Percentiles rank a stretch among this genome's conserved stretches.
These are phyloP conservation scores for Leucozona laternaria DNA, from an alignment of 2,888 invertebrate species.

Conservation along the genomic window DNA sequence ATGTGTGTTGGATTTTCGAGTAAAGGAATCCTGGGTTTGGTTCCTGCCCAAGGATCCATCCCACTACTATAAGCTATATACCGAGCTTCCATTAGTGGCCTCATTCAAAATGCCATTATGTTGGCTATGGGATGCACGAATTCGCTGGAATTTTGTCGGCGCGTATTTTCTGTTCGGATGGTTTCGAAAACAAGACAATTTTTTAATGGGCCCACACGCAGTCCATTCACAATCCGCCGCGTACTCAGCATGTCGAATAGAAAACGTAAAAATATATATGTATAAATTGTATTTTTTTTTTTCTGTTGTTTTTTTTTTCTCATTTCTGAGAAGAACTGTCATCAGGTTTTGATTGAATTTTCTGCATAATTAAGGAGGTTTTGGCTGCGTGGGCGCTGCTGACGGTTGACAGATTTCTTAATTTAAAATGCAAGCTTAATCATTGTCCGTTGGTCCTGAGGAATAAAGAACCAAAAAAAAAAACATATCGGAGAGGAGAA, in stretches of 20 bases:
- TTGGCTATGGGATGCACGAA: conserved; percentile 30
- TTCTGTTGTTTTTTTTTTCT: not conserved
- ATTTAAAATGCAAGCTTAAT: conserved; percentile 32
- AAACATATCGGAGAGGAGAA: not conserved
- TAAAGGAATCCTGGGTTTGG: not conserved
- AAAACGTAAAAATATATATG: not conserved
- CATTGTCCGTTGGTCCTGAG: conserved; percentile 27
- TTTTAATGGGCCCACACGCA: conserved; percentile 71
- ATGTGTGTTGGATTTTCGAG: not conserved
- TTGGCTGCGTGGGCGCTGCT: conserved; percentile 29
- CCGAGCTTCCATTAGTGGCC: conserved; percentile 22
- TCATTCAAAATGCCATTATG: conserved; percentile 71
- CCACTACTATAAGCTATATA: too few species aligned
- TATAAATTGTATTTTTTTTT: conserved; percentile 28
- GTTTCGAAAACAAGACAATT: conserved; percentile 60
- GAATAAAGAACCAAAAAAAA: not conserved
- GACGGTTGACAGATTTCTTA: conserved; percentile 20
- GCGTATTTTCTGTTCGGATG: conserved; percentile 60
- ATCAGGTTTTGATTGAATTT: conserved; percentile 57
- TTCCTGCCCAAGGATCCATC: conserved; percentile 14
- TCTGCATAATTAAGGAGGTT: conserved; percentile 49
- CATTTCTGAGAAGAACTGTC: conserved; percentile 38
- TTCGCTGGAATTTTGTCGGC: conserved; percentile 56
- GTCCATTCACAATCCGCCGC: conserved; percentile 21
- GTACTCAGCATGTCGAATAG: not conserved